phyloP scores from a whole-genome alignment of 2,797 vertebrate genomes.

The Crenichthys baileyi region DNA sequence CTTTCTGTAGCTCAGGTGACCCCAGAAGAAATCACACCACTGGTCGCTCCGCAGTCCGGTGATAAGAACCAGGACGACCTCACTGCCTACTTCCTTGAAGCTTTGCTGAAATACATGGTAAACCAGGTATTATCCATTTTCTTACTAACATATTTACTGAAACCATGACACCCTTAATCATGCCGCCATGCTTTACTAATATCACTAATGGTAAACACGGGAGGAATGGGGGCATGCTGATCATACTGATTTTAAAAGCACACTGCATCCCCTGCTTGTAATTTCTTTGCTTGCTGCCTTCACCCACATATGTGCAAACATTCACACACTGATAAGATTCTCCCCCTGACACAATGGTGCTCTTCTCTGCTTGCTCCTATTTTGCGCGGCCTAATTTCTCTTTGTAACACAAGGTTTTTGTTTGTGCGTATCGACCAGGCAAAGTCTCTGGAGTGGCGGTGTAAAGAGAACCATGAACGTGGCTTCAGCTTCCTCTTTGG shows the following conservation, averaged over 20 bases:
- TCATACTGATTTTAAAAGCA: neutral
- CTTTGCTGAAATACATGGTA: slow-evolving; percentile 98
- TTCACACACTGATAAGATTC: slow-evolving; percentile 56
- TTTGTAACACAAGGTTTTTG: slow-evolving; percentile 47
- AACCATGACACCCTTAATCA: slow-evolving; percentile 2
- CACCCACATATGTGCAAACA: slow-evolving; percentile 23
- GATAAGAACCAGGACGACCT: slow-evolving; percentile 99
- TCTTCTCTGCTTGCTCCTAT: slow-evolving; percentile 59
- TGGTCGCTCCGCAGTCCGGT: slow-evolving; percentile 96
- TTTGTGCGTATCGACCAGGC: slow-evolving; percentile 80
- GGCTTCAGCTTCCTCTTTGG: slow-evolving; percentile 98
- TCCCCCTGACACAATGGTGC: slow-evolving; percentile 64
- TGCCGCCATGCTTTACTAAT: slow-evolving; percentile 37
- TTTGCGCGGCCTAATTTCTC: slow-evolving; percentile 31
- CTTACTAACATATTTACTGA: slow-evolving; percentile 77
- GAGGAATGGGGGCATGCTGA: slow-evolving; percentile 7
- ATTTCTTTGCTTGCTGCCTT: slow-evolving; percentile 35
- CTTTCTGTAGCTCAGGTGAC: slow-evolving; percentile 89
- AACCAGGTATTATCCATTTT: slow-evolving; percentile 91
- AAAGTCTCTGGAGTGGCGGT: slow-evolving; percentile 98
- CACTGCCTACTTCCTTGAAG: slow-evolving; percentile 97
- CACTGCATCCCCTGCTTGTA: slow-evolving; percentile 14
- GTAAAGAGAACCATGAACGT: slow-evolving; percentile 97
- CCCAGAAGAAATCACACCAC: slow-evolving; percentile 95
- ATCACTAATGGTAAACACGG: slow-evolving; percentile 29